Percentiles rank a stretch among this genome's conserved stretches.
These are phyloP conservation scores for Octodon degus DNA, from an alignment of 2,113 vertebrate genomes.

Conservation along the genomic window DNA sequence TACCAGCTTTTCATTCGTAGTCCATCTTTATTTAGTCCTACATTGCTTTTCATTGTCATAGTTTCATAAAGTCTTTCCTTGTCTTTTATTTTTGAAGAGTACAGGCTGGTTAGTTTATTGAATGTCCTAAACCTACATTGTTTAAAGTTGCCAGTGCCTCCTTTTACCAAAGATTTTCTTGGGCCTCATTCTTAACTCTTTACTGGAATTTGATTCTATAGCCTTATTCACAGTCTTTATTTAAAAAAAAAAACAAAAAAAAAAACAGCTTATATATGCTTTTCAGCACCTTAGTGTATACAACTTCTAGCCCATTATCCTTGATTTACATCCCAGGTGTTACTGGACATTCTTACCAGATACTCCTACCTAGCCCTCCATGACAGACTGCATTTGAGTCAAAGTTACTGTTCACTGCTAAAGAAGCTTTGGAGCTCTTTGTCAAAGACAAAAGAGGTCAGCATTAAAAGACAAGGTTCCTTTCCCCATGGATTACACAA, in stretches of 20 bases:
- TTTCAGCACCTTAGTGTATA: neutral
- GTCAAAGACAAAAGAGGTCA: slow-evolving; percentile 47
- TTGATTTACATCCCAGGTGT: slow-evolving; percentile 4
- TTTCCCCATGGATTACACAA: neutral
- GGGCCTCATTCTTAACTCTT: slow-evolving; percentile 5
- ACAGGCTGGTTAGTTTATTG: neutral
- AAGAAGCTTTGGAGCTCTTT: slow-evolving; percentile 53
- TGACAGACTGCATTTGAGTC: slow-evolving; percentile 12
- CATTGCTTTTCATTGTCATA: neutral
- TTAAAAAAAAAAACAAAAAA: neutral
- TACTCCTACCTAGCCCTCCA: neutral
- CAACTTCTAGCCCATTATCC: neutral
- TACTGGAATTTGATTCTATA: neutral
- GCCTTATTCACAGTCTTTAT: neutral
- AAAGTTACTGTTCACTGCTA: neutral
- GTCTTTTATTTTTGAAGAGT: slow-evolving; percentile 2
- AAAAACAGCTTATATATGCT: neutral
- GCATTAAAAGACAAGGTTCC: slow-evolving; percentile 42
- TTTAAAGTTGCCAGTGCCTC: neutral
- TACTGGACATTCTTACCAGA: slow-evolving; percentile 10
- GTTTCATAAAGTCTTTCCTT: neutral
- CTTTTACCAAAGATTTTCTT: slow-evolving; percentile 20
- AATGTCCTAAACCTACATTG: neutral
- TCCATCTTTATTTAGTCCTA: neutral
- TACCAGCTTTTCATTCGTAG: neutral